Evolutionary conservation across 2,888 invertebrate genomes (phyloP), one percentile per base, ranked within the genome.

Genomic region (Drosophila paramelanica): DNA sequence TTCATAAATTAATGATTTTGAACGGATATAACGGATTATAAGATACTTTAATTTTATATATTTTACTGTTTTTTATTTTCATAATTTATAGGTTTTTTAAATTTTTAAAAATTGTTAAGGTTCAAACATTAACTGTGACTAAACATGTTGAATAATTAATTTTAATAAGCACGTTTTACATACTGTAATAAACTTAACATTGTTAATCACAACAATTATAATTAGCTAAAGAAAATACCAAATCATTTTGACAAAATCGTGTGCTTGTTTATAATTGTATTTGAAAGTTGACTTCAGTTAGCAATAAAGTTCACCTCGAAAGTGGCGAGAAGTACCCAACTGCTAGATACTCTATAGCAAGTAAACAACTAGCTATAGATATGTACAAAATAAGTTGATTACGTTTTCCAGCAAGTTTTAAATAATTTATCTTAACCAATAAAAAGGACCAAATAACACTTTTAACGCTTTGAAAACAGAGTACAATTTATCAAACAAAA

Each of bases 401-500:
- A 31, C 31, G 1, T 36, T 13, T 36, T 36, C 13, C 11, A 13
- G 4, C 31, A 10, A 31, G 10, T 31, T 31, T 31, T 10, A 2
- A 4, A 36, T 13, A 36, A 4, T 36, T 13, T 36, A 13, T 5
- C 13, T 36, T 36, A 13, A 13, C 4, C 13, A 13, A n/a, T n/a
- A n/a, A n/a, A n/a, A n/a, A 13, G 5, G 4, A 13, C 5, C 11
- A 4, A 36, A 13, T 36, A 10, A 11, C 17, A n/a, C 17, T 2
- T 10, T 14, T 5, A 1, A 10, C 41, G 10, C 41, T 17, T 41
- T 5, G 10, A 5, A 14, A 50, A 7, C 20, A 50, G 20, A 6
- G 36, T 36, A 17, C 14, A 7, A 14, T 8, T 57, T 33, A 47
- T 47, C 11, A 42, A 38, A 43, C 13, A 43, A 14, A 23, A 50